These are phyloP conservation scores for Tigriopus californicus DNA, from an alignment of 2,888 invertebrate species.

Conservation along the genomic window DNA sequence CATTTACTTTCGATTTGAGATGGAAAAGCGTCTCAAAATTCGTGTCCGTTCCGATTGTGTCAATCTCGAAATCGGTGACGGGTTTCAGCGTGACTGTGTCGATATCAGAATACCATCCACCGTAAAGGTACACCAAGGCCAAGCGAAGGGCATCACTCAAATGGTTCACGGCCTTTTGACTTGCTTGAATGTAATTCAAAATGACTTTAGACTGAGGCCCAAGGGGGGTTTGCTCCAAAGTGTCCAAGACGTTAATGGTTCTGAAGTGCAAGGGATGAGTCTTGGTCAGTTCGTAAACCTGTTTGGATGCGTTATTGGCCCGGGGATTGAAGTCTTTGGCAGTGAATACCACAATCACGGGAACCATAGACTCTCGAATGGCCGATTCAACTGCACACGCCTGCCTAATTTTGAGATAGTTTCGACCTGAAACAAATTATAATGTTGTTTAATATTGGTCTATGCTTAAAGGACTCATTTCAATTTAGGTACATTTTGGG, in stretches of 20 bases:
- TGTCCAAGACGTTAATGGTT: too few relatives aligned
- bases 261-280: background rate
- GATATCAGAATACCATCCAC: slow-evolving; percentile 8
- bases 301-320: background rate
- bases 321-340: background rate
- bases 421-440: background rate
- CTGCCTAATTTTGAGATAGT: background rate
- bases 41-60: background rate
- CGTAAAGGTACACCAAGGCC: background rate
- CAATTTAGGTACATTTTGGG: too few relatives aligned
- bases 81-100: slow-evolving; percentile 5
- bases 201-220: too few relatives aligned
- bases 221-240: too few relatives aligned
- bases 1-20: too few relatives aligned
- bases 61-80: background rate
- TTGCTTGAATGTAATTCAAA: too few relatives aligned
- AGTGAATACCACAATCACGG: background rate
- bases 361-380: background rate
- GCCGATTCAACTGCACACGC: slow-evolving; percentile 10
- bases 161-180: too few relatives aligned
- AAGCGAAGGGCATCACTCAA: slow-evolving; percentile 2
- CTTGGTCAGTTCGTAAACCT: background rate
- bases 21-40: too few relatives aligned
- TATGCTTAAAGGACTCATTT: too few relatives aligned
- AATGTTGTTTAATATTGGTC: too few relatives aligned